phyloP scores from a whole-genome alignment of 2,113 vertebrate species.

The Rhea americana region DNA sequence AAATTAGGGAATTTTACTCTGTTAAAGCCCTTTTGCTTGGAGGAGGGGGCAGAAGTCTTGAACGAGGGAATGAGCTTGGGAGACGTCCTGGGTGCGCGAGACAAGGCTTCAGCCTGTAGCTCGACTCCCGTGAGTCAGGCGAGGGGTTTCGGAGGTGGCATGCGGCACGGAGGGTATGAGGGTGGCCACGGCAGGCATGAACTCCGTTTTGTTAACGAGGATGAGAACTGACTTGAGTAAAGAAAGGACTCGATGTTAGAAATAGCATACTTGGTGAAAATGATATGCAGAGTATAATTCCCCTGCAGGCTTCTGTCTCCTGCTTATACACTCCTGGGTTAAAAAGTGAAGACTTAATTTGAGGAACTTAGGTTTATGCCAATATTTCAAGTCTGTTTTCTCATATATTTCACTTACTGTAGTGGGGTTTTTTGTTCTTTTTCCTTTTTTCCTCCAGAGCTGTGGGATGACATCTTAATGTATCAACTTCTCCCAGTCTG shows the following conservation, averaged over 20 bases:
- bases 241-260: conserved; percentile 7
- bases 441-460: not conserved
- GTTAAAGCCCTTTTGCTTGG: not conserved
- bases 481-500: conserved; percentile 10
- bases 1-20: not conserved
- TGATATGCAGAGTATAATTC: conserved; percentile 65
- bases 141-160: rapidly evolving
- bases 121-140: not conserved
- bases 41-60: not conserved
- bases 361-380: conserved; percentile 55
- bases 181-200: not conserved
- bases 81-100: not conserved
- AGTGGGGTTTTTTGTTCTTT: not conserved
- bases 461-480: conserved; percentile 52
- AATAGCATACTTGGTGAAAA: conserved; percentile 20
- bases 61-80: not conserved
- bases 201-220: not conserved
- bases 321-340: conserved; percentile 52
- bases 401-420: no score
- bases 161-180: not conserved
- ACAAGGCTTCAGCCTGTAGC: not conserved
- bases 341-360: conserved; percentile 69
- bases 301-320: conserved; percentile 67
- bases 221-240: conserved; percentile 29
- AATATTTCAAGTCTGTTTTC: conserved; percentile 46